phyloP scores from a whole-genome alignment of 2,113 vertebrate genomes.

The Dryoscopus gambensis region DNA sequence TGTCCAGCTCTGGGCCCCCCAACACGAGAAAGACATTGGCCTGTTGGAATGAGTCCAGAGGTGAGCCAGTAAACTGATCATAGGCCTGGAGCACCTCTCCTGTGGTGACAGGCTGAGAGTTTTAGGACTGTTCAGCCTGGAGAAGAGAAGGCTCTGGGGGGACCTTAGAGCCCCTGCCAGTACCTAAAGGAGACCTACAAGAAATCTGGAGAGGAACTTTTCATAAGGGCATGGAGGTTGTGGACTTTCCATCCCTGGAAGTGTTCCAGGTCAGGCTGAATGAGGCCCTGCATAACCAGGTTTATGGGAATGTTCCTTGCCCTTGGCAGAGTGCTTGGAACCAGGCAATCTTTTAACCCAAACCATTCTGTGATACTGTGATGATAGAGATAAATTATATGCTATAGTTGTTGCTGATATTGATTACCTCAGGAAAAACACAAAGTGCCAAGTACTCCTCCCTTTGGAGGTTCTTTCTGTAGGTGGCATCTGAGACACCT shows the following conservation, averaged over 20 bases:
- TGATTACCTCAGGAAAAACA: neutral
- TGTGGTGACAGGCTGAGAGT: accelerated
- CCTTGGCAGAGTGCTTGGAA: neutral
- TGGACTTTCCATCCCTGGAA: neutral
- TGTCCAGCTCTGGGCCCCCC: neutral
- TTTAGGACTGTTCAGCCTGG: neutral
- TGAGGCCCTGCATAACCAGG: neutral
- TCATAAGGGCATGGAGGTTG: neutral
- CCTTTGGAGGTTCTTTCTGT: neutral
- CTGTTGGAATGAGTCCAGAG: neutral
- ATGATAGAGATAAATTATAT: neutral
- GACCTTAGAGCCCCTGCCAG: neutral
- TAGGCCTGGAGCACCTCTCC: neutral
- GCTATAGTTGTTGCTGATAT: neutral
- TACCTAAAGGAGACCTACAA: no score
- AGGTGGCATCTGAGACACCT: neutral
- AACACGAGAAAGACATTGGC: accelerated
- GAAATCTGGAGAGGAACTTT: neutral
- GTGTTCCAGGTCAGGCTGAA: neutral
- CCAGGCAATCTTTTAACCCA: neutral
- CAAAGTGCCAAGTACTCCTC: neutral
- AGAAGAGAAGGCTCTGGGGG: neutral
- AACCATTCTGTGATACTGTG: neutral
- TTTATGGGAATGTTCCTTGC: neutral
- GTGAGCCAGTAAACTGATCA: neutral